Evolutionary conservation across 2,888 invertebrate species (phyloP), one percentile per base, ranked within the genome.

Genomic region (Melanostoma mellinum): DNA sequence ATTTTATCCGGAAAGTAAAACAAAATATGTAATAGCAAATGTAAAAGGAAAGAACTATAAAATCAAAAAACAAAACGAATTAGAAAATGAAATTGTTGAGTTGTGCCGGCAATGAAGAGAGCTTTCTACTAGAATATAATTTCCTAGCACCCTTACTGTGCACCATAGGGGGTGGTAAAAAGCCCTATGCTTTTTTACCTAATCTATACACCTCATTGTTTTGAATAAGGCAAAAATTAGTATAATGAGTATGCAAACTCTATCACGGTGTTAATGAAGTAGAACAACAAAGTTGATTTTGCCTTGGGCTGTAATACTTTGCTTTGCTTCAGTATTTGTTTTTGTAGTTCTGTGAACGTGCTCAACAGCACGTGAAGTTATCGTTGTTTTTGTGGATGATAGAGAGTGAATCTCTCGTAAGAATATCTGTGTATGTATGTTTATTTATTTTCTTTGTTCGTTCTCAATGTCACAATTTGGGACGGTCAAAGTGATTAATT

Each of bases 311-410:
- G 36, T 44, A n/a, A n/a, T n/a, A 56, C 68, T 32, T 73, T 63
- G 10, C 48, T 32, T 68, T 9, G 10, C 48, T 32, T 68, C 10
- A 60, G 55, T 55, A 53, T 10, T 33, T 60, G 32, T 60, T 52
- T 32, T 56, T 20, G 44, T 20, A 48, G 20, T 48, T 50, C 35
- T 44, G 44, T 46, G 74, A 75, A 80, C 80, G 69, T 80, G 75
- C 56, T 65, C 30, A 65, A 40, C 35, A 58, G 44, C 69, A 76
- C 65, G 48, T 67, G 76, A 55, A 67, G 9, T 10, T 73, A 73
- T 56, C 79, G 65, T 58, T 38, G 8, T 20, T 55, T 53, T 42
- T 50, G 10, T 10, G 38, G 33, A 30, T 48, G 44, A 36, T 5
- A 33, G 32, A 42, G 38, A 61, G 60, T 32, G 20, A 58, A 58